A percentile compares a stretch with the other conserved stretches of the same genome.
phyloP scores from a whole-genome alignment of 2,113 vertebrate species.

The Cisticola juncidis region DNA sequence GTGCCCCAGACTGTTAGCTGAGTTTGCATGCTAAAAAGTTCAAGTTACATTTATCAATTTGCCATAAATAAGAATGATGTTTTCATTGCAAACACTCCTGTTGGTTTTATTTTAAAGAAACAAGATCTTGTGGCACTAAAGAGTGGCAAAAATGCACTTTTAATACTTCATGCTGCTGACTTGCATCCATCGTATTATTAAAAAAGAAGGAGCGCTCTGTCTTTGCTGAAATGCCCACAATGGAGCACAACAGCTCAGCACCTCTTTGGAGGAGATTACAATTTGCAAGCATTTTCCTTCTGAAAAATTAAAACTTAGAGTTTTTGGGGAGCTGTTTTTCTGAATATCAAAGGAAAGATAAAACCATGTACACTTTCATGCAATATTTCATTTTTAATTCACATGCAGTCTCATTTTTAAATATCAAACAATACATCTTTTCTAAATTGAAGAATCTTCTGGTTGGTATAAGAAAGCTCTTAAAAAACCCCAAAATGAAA shows the following conservation, averaged over 20 bases:
- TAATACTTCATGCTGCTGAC: background rate
- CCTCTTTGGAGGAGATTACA: background rate
- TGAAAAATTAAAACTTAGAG: background rate
- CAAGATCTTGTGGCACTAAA: background rate
- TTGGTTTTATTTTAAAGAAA: background rate
- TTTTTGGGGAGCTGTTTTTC: background rate
- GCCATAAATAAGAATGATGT: background rate
- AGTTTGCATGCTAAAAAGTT: background rate
- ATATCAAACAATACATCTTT: accelerated
- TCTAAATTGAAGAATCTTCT: background rate
- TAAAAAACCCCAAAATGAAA: background rate
- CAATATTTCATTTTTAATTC: background rate
- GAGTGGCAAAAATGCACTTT: background rate
- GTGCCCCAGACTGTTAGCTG: background rate
- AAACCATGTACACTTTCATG: background rate
- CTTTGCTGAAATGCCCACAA: background rate
- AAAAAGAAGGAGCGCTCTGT: background rate
- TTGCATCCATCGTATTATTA: background rate
- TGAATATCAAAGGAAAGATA: background rate
- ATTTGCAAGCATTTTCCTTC: background rate
- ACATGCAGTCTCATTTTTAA: background rate
- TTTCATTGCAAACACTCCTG: background rate
- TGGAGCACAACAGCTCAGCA: background rate
- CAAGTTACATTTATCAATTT: background rate
- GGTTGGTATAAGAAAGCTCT: background rate